These are phyloP conservation scores for Clarias gariepinus DNA, from an alignment of 2,113 vertebrate species.

Conservation along the genomic window DNA sequence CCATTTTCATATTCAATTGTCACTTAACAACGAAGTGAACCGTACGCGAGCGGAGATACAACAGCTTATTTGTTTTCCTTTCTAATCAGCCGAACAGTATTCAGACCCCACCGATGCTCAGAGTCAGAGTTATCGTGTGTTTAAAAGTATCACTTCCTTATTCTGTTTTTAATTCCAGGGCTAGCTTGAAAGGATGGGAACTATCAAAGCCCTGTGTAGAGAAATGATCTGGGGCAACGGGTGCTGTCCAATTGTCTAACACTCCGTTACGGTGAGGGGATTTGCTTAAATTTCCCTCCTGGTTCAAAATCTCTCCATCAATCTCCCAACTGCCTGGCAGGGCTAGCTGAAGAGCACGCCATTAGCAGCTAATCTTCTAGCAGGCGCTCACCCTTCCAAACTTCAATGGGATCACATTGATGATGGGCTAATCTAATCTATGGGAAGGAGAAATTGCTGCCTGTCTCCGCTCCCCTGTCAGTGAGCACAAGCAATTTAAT, in stretches of 20 bases:
- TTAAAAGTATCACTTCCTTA: neutral
- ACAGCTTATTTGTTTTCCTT: conserved; percentile 35
- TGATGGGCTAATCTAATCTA: conserved; percentile 57
- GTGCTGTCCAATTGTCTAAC: conserved; percentile 16
- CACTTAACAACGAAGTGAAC: conserved; percentile 43
- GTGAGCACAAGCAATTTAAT: conserved; percentile 50
- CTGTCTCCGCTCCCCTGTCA: conserved; percentile 46
- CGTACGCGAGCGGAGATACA: conserved; percentile 18
- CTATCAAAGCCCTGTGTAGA: neutral
- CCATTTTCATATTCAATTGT: conserved; percentile 45
- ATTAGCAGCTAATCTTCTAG: conserved; percentile 48
- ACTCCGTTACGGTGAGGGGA: conserved; percentile 20
- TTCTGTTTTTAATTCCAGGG: neutral
- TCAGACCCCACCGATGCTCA: conserved; percentile 30
- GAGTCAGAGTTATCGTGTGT: neutral
- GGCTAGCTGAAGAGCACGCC: conserved; percentile 34
- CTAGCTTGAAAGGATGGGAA: neutral
- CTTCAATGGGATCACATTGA: conserved; percentile 51
- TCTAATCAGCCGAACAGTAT: conserved; percentile 31
- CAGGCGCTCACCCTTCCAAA: conserved; percentile 42
- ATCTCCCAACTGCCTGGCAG: conserved; percentile 30
- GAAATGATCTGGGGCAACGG: neutral
- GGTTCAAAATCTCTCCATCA: conserved; percentile 50
- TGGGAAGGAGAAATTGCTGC: conserved; percentile 51
- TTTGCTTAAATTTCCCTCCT: conserved; percentile 45